Conservation (phyloP, 2,888 invertebrate species). For the Boloria euphrosyne region DNA sequence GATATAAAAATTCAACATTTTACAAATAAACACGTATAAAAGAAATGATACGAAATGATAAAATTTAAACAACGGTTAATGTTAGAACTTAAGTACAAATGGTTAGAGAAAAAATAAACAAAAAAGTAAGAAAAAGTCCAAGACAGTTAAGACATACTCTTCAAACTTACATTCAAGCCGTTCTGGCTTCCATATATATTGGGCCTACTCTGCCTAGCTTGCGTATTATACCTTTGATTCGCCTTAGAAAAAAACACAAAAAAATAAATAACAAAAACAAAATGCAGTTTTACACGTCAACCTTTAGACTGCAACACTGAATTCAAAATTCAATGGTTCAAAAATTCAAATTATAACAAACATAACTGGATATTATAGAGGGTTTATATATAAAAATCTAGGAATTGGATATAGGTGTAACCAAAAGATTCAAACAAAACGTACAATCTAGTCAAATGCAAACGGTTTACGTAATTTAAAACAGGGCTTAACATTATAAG, state of each 20-base stretch:
- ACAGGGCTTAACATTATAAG: not conserved
- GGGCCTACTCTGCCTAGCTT: slow-evolving; percentile 61
- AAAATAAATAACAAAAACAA: slow-evolving; percentile 27
- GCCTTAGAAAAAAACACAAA: slow-evolving; percentile 56
- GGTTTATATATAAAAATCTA: not conserved
- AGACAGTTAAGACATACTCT: slow-evolving; percentile 11
- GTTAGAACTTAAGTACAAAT: not conserved
- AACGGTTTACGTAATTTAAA: not conserved
- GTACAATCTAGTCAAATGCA: slow-evolving; percentile 5
- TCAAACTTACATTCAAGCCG: slow-evolving; percentile 69
- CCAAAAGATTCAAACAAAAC: not conserved
- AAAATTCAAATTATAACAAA: not conserved
- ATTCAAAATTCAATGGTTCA: not conserved
- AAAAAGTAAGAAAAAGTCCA: slow-evolving; percentile 6
- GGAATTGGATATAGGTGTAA: not conserved
- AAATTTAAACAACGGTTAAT: not conserved
- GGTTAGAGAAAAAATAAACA: slow-evolving; percentile 9
- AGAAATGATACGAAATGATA: no score
- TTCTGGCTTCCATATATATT: slow-evolving; percentile 70
- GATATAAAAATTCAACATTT: no score
- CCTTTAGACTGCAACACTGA: no score
- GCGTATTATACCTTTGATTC: slow-evolving; percentile 72
- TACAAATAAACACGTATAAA: no score
- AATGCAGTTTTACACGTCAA: not conserved
- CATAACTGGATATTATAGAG: not conserved